These are phyloP conservation scores for Trinectes maculatus DNA, from an alignment of 2,113 vertebrate genomes.

Conservation along the genomic window DNA sequence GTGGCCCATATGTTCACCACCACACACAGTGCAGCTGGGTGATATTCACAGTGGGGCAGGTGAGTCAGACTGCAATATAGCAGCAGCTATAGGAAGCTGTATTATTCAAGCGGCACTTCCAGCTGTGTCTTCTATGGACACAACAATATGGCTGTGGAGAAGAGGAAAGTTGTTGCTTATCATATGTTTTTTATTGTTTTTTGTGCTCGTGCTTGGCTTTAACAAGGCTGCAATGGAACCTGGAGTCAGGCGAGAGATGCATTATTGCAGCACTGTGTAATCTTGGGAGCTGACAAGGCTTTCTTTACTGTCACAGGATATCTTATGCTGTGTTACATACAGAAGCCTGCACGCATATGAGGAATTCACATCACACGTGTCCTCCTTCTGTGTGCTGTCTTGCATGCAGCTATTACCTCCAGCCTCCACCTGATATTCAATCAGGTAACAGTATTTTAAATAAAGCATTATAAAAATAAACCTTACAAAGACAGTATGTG, in stretches of 20 bases:
- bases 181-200: conserved; percentile 12
- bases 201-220: conserved; percentile 19
- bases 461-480: too few species aligned
- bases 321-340: neutral
- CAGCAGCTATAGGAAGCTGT: conserved; percentile 10
- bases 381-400: conserved; percentile 2
- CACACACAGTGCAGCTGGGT: neutral
- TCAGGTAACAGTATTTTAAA: neutral
- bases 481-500: conserved; percentile 4
- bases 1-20: conserved; percentile 59
- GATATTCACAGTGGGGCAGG: conserved; percentile 16
- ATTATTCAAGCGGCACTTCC: conserved; percentile 64
- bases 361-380: neutral
- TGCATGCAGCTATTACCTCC: neutral
- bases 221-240: conserved; percentile 39
- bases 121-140: conserved; percentile 45
- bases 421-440: neutral
- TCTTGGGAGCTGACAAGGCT: conserved; percentile 36
- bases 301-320: conserved; percentile 28
- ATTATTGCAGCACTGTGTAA: conserved; percentile 18
- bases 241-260: conserved; percentile 5
- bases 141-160: conserved; percentile 1
- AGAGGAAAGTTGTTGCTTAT: conserved; percentile 22
- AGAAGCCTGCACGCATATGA: neutral
- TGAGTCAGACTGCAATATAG: neutral